Conservation (phyloP, 2,113 vertebrate genomes). For the Elachura formosa region DNA sequence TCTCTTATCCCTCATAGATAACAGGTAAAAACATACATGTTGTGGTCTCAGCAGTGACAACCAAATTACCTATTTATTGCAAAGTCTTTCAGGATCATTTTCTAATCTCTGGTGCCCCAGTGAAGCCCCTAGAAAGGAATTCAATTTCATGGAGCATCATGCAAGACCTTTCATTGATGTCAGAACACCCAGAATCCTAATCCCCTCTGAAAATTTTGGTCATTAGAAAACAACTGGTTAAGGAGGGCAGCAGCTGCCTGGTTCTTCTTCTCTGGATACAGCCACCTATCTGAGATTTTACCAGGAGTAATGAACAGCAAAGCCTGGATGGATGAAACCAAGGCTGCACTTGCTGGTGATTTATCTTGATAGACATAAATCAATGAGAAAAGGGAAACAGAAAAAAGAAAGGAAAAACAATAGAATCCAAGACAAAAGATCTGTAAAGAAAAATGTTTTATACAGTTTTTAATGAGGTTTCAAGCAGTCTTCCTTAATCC, state of each 20-base stretch:
- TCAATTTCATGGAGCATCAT: neutral
- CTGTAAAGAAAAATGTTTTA: neutral
- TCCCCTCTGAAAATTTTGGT: neutral
- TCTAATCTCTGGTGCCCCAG: neutral
- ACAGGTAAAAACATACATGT: neutral
- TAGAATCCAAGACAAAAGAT: neutral
- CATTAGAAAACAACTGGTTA: neutral
- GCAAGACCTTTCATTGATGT: neutral
- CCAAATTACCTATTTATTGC: neutral
- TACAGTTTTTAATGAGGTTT: neutral
- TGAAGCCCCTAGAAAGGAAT: neutral
- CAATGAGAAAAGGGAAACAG: neutral
- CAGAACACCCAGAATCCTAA: neutral
- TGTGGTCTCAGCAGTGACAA: neutral
- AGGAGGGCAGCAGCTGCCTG: neutral
- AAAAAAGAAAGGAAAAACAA: no score
- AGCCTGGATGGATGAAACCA: neutral
- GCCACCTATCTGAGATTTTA: neutral
- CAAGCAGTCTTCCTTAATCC: neutral
- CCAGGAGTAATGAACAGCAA: neutral
- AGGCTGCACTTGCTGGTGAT: neutral
- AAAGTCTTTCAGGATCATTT: neutral
- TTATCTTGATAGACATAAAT: neutral
- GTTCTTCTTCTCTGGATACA: neutral
- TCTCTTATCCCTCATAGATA: neutral